Conservation (phyloP, 1,140 invertebrate species). For the Cherax quadricarinatus region DNA sequence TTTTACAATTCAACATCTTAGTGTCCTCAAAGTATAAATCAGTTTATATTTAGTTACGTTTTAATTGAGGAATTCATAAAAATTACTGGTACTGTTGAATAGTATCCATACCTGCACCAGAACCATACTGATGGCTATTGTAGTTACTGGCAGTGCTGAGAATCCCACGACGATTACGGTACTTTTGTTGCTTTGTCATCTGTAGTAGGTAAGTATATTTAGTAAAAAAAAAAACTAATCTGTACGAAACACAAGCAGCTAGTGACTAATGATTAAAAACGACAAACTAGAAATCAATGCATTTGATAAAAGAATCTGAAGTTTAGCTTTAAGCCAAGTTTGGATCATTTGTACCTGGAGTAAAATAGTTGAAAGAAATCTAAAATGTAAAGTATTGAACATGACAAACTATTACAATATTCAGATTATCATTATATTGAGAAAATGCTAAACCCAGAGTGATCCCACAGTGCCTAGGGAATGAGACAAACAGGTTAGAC, state of each 20-base stretch:
- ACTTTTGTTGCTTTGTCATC: slow-evolving; percentile 66
- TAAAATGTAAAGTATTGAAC: too few relatives aligned
- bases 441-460: too few relatives aligned
- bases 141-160: slow-evolving; percentile 48
- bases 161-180: slow-evolving; percentile 48
- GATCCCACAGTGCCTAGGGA: too few relatives aligned
- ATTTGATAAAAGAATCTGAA: too few relatives aligned
- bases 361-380: too few relatives aligned
- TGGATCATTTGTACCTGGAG: too few relatives aligned
- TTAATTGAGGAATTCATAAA: background rate
- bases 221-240: background rate
- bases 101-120: slow-evolving; percentile 13
- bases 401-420: too few relatives aligned
- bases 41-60: background rate
- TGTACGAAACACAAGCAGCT: background rate
- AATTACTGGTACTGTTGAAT: slow-evolving; percentile 33
- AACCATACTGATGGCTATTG: slow-evolving; percentile 29
- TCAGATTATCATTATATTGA: too few relatives aligned
- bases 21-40: background rate
- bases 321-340: too few relatives aligned
- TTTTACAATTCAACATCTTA: background rate
- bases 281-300: too few relatives aligned
- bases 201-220: background rate
- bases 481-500: too few relatives aligned
- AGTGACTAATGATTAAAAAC: background rate